A percentile compares a stretch with the other conserved stretches of the same genome.
These are phyloP conservation scores for Cyphomyrus plagiostoma DNA, from an alignment of 2,113 vertebrate genomes.

Conservation along the genomic window DNA sequence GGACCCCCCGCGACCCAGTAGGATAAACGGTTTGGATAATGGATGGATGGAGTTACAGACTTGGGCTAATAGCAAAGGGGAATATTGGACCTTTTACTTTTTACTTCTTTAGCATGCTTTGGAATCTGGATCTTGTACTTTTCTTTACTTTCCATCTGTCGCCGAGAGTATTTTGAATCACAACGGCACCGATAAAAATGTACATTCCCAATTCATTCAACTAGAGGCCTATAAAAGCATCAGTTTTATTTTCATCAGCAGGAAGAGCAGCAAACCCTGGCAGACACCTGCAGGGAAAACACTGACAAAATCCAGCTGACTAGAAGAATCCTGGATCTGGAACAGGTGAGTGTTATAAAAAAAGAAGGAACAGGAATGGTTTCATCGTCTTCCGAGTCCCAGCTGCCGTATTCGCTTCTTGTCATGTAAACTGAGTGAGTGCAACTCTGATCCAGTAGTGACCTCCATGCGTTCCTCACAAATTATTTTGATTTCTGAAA, in stretches of 20 bases:
- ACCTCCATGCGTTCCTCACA: not conserved
- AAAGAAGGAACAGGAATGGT: not conserved
- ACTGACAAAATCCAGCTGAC: constrained; percentile 78
- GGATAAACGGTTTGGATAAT: too few species aligned
- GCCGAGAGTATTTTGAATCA: constrained; percentile 30
- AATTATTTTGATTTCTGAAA: not conserved
- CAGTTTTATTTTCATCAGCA: constrained; percentile 56
- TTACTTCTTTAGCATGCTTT: not conserved
- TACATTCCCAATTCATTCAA: constrained; percentile 27
- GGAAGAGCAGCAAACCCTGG: constrained; percentile 70
- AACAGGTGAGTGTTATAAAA: constrained; percentile 48
- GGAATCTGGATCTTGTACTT: not conserved
- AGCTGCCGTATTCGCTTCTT: not conserved
- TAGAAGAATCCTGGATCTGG: constrained; percentile 58
- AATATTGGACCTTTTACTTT: not conserved
- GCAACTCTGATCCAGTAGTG: not conserved
- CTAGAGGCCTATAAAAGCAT: constrained; percentile 42
- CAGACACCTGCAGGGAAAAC: constrained; percentile 60
- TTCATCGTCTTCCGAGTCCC: not conserved
- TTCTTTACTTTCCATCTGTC: not conserved
- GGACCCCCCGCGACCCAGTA: too few species aligned
- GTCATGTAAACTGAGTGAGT: not conserved
- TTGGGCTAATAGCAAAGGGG: not conserved
- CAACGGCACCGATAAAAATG: constrained; percentile 37
- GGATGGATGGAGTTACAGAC: not conserved